phyloP scores from a whole-genome alignment of 2,113 vertebrate genomes.

The Acinonyx jubatus region DNA sequence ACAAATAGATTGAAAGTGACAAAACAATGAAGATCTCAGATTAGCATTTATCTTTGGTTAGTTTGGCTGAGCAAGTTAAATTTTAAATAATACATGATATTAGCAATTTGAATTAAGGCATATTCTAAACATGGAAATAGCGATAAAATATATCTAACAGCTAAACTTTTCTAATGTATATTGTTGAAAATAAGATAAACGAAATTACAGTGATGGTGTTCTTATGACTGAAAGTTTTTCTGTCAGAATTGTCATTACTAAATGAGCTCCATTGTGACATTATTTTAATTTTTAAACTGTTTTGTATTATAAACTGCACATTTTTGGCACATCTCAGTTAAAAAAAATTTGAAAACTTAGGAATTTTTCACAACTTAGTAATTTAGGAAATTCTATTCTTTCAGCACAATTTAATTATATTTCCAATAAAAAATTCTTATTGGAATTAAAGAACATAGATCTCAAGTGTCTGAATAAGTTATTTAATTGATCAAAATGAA shows the following conservation, averaged over 20 bases:
- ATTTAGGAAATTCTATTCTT: not conserved
- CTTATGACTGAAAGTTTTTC: not conserved
- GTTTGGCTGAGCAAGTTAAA: not conserved
- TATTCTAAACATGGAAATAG: not conserved
- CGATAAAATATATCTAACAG: rapidly evolving
- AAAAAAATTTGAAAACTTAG: not conserved
- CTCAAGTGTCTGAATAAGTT: not conserved
- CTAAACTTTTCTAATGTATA: not conserved
- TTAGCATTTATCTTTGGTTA: not conserved
- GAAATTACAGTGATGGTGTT: not conserved
- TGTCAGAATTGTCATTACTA: not conserved
- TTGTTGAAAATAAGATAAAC: not conserved
- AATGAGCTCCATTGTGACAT: not conserved
- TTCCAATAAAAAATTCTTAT: not conserved
- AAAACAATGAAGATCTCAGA: not conserved
- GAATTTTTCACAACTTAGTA: not conserved
- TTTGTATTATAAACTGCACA: not conserved
- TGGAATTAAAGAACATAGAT: not conserved
- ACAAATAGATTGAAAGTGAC: not conserved
- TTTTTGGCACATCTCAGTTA: not conserved
- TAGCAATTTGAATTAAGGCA: not conserved
- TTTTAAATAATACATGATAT: constrained; percentile 29
- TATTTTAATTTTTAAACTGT: not conserved
- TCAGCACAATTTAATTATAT: not conserved
- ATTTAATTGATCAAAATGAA: not conserved